These are phyloP conservation scores for Drosophila seclusa DNA, from an alignment of 2,888 invertebrate genomes.

Conservation along the genomic window DNA sequence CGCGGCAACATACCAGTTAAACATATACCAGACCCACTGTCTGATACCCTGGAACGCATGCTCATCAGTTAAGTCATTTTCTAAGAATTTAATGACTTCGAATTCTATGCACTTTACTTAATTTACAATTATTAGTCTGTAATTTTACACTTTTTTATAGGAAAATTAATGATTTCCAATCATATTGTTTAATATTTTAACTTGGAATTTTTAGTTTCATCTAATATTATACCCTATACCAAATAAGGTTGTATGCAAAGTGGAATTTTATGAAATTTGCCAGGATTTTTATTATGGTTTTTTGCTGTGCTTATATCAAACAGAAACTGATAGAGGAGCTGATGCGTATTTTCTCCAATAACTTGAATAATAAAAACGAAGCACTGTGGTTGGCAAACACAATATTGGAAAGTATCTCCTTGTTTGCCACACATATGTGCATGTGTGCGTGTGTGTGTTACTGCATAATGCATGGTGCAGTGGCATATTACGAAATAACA, in stretches of 20 bases:
- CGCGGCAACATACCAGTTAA: background rate
- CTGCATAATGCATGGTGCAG: constrained; percentile 37
- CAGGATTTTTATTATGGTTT: background rate
- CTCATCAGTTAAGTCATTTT: background rate
- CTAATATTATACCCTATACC: background rate
- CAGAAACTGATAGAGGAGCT: constrained; percentile 10
- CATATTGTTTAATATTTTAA: background rate
- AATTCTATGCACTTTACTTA: background rate
- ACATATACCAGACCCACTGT: background rate
- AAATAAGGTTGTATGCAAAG: background rate
- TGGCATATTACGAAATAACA: constrained; percentile 25
- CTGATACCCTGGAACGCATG: constrained; percentile 10
- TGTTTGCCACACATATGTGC: background rate
- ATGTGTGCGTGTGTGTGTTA: background rate
- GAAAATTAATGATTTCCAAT: background rate
- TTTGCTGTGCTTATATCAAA: background rate
- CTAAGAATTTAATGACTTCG: background rate
- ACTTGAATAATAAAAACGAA: constrained; percentile 29
- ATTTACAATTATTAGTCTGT: background rate
- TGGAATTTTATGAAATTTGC: background rate
- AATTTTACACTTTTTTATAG: background rate
- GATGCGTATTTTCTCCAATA: constrained; percentile 29
- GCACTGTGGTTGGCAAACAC: constrained; percentile 28
- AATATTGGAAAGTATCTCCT: constrained; percentile 35
- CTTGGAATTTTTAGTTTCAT: background rate